Percentiles rank a stretch among this genome's conserved stretches.
Evolutionary conservation across 2,888 invertebrate species (phyloP).

Genomic region (Calephelis perditalis): DNA sequence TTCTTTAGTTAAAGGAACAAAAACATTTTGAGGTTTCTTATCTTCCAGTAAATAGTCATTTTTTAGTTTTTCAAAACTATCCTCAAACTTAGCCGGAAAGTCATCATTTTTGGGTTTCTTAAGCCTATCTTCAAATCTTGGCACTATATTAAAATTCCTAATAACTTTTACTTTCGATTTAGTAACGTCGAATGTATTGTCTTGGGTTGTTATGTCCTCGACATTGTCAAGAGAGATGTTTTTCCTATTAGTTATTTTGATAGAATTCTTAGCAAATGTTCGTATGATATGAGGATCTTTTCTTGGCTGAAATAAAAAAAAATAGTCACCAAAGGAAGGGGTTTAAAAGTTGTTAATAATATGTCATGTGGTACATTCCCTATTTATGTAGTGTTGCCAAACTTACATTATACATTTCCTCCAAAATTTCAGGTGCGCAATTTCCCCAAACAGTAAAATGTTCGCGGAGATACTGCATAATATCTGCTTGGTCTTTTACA

Average conservation of each 20-base stretch:
- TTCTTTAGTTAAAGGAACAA: neutral
- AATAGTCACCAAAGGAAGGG: too few species aligned
- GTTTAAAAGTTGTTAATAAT: too few species aligned
- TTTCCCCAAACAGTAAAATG: constrained; percentile 41
- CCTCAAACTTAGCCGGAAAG: neutral
- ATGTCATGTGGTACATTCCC: too few species aligned
- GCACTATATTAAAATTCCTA: constrained; percentile 15
- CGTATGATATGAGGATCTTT: constrained; percentile 34
- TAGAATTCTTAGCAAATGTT: constrained; percentile 42
- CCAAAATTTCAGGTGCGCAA: neutral
- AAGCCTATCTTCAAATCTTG: constrained; percentile 13
- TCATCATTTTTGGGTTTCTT: neutral
- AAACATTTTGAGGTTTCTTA: neutral
- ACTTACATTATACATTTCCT: constrained; percentile 3
- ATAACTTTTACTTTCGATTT: constrained; percentile 14
- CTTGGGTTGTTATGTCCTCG: neutral
- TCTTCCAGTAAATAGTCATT: constrained; percentile 9
- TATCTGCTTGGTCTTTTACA: constrained; percentile 36
- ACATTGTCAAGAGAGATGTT: constrained; percentile 15
- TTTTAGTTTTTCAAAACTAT: neutral
- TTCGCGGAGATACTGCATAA: constrained; percentile 42
- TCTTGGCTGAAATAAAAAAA: neutral
- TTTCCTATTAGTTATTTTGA: constrained; percentile 36
- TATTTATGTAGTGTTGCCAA: too few species aligned
- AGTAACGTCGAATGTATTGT: too few species aligned